Evolutionary conservation across 2,113 vertebrate species (phyloP), one percentile per base, ranked within the genome.

Genomic region (Daboia siamensis): DNA sequence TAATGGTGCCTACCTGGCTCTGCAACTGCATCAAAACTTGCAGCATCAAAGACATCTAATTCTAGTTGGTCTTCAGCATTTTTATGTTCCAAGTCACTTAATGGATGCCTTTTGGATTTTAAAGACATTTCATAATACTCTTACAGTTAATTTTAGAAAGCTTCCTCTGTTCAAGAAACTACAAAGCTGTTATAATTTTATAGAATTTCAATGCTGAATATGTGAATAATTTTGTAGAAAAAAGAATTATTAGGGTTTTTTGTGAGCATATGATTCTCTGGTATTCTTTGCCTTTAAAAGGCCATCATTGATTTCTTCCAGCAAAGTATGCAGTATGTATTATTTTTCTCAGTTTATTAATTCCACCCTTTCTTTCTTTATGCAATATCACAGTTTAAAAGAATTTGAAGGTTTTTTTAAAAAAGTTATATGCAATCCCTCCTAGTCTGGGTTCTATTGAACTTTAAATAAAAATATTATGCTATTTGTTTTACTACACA

Each of bases 41-140:
- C 24, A 88, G 13, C 89, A 74, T 55, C 44, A 20, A 33, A 86
- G 55, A 86, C 39, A 23, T 89, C 87, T 92, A 51, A 8, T 89
- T 59, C 57, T 57, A 56, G 48, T 87, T 24, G 15, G 29, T 23
- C 5, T 87, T 91, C 3, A 51, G 86, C 29, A 69, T 87, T 20
- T n/a, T 61, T 86, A 1, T 5, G 92, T 94, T 57, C 44, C 8
- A 93, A 84, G 93, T 93, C 54, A 88, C 2, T 94, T 89, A 95
- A 91, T 3, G 0, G 86, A 1, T 15, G 9, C 8, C 0, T n/a
- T 80, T 8, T 1, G 80, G 46, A 92, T 56, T 26, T 61, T 86
- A 46, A 86, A 51, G 46, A 21, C 8, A 64, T 94, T 88, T 64
- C 64, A 90, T 93, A 90, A 91, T 92, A 90, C 91, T 94, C 84